Evolutionary conservation across 2,797 vertebrate species (phyloP).

Genomic region (Muscicapa striata): DNA sequence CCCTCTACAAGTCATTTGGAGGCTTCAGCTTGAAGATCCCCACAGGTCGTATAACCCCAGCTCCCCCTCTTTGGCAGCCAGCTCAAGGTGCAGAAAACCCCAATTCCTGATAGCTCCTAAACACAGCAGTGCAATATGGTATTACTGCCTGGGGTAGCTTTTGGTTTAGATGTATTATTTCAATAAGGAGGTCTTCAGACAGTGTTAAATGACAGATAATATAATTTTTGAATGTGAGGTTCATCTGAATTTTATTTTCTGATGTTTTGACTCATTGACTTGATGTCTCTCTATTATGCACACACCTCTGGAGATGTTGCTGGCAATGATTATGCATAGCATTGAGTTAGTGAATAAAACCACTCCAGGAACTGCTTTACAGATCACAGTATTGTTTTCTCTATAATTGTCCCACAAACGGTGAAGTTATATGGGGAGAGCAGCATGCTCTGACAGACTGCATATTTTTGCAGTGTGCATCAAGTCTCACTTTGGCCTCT

Average conservation of each 20-base stretch:
- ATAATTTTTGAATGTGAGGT: slow-evolving; percentile 49
- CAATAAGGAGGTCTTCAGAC: slow-evolving; percentile 55
- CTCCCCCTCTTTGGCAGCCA: not conserved
- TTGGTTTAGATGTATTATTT: slow-evolving; percentile 39
- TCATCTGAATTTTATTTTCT: slow-evolving; percentile 74
- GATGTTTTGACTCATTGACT: slow-evolving; percentile 77
- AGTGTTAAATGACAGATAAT: slow-evolving; percentile 62
- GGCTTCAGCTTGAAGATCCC: not conserved
- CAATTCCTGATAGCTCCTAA: not conserved
- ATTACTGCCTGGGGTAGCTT: slow-evolving; percentile 3
- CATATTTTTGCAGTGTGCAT: slow-evolving; percentile 49
- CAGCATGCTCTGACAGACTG: slow-evolving; percentile 46
- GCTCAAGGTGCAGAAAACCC: not conserved
- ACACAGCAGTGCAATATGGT: not conserved
- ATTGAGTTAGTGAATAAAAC: slow-evolving; percentile 71
- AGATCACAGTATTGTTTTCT: slow-evolving; percentile 67
- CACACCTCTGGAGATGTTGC: slow-evolving; percentile 67
- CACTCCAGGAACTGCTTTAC: slow-evolving; percentile 64
- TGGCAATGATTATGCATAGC: slow-evolving; percentile 65
- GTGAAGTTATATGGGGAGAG: slow-evolving; percentile 57
- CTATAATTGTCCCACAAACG: slow-evolving; percentile 66
- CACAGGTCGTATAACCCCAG: not conserved
- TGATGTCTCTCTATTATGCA: slow-evolving; percentile 70
- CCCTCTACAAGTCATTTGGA: not conserved
- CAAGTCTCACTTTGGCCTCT: slow-evolving; percentile 53